Base-by-base conservation (phyloP, 2,797 vertebrate species). In the Streptopelia turtur region DNA sequence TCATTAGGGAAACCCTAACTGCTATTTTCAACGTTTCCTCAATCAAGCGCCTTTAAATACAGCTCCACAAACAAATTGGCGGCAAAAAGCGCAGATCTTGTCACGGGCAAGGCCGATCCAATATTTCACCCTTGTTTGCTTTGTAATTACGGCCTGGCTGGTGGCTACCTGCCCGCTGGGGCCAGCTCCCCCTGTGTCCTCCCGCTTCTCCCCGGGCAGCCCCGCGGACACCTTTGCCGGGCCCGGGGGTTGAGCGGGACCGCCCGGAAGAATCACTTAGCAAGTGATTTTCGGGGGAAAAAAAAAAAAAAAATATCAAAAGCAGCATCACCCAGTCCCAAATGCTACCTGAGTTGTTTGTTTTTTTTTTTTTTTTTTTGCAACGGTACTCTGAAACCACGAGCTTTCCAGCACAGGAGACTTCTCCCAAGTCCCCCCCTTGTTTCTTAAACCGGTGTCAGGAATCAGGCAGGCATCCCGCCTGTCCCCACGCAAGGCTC, bases 11-110 rank as follows among this genome's bases (percentile, higher is more conserved):
- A 98, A 97, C 96, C 96, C 97, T 97, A 92, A 83, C 94, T 97
- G 98, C 98, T 98, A 98, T 98, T 98, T 98, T 91, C 98, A 97
- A 98, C 97, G 76, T 98, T 98, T 98, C 97, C 98, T 98, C 98
- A 98, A 98, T 98, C 98, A 98, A 97, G 97, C 77, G 97, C 97
- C 96, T 97, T 98, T 98, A 98, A 98, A 98, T 98, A 98, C 97
- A 98, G 97, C 97, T 97, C 94, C 98, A 94, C 97, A 98, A 98
- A 98, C 97, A 98, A 97, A 97, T 96, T 93, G 97, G 97, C 96
- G 92, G 96, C 97, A 96, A 97, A 97, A 96, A 96, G 96, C 89
- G 95, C 92, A 96, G 96, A 97, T 98, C 97, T 98, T 97, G 97
- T 98, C 97, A 97, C 94, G 96, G 93, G 66, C 55, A 96, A 97